Percentiles rank a stretch among this genome's conserved stretches.
Conservation (phyloP, 2,113 vertebrate species). For the Syngnathus scovelli region DNA sequence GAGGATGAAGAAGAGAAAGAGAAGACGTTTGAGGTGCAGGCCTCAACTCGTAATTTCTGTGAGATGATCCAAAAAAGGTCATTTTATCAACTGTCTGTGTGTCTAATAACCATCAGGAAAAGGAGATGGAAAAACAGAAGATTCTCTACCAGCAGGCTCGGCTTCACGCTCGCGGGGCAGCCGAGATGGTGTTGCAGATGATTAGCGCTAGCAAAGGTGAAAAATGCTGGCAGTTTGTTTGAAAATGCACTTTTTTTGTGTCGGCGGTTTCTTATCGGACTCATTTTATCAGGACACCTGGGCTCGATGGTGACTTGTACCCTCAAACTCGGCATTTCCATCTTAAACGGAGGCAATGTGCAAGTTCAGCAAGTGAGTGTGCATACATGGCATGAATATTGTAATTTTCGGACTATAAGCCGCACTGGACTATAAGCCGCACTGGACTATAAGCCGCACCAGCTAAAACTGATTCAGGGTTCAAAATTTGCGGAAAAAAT, state of each 20-base stretch:
- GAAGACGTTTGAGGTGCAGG: slow-evolving; percentile 90
- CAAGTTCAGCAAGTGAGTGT: slow-evolving; percentile 80
- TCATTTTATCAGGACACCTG: slow-evolving; percentile 74
- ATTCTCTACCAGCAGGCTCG: slow-evolving; percentile 94
- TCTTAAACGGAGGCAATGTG: slow-evolving; percentile 92
- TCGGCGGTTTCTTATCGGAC: background rate
- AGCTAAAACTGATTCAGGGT: no score
- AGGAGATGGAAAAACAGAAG: slow-evolving; percentile 99
- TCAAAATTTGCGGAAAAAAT: no score
- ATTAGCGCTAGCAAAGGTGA: slow-evolving; percentile 94
- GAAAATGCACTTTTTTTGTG: background rate
- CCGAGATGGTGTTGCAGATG: slow-evolving; percentile 98
- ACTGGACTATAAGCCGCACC: no score
- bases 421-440: no score
- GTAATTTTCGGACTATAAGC: no score
- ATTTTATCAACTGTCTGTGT: background rate
- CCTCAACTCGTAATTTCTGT: background rate
- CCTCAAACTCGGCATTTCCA: slow-evolving; percentile 92
- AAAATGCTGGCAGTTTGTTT: background rate
- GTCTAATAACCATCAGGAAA: slow-evolving; percentile 74
- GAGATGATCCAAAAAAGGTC: background rate
- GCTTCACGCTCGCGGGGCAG: slow-evolving; percentile 90
- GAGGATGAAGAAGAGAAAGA: slow-evolving; percentile 87
- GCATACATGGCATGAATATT: no score
- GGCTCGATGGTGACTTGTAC: slow-evolving; percentile 92